Evolutionary conservation across 2,888 invertebrate genomes (phyloP), one percentile per base, ranked within the genome.

Genomic region (Cerceris ruficornis): DNA sequence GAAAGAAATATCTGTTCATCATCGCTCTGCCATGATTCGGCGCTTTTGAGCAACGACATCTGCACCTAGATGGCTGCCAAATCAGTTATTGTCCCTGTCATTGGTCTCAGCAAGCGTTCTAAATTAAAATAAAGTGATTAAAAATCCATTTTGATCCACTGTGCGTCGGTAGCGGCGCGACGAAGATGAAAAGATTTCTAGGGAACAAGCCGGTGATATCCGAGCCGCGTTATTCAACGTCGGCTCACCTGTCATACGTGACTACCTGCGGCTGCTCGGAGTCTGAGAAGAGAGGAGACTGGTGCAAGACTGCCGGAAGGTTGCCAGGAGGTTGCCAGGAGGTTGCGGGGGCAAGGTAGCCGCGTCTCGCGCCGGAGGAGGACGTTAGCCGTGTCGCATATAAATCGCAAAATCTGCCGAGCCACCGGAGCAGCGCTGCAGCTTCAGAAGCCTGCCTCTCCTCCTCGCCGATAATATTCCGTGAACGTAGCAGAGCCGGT

Each of bases 351-450:
- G 28, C 28, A 28, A 28, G 28, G 28, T 28, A 28, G 28, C 28
- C 28, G 28, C 28, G 28, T 28, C 4, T 28, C 28, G 28, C 28
- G 28, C 28, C 28, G 28, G 28, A 28, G 28, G 28, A 28, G 28
- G 67, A 67, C 43, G 50, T 49, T 52, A 42, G 17, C 57, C 64
- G 17, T 62, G n/a, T 75, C 68, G 75, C 75, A 76, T 72, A 76
- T 72, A 76, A 78, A 78, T 78, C 67, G 78, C 71, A 72, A 69
- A 78, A 78, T 75, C 75, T 75, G 62, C 58, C 28, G 41, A 60
- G 17, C 43, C n/a, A 17, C 9, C 8, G 8, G 55, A n/a, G 28
- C 28, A 28, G 28, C 28, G 28, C 28, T 2, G 2, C 28, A 28
- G 28, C 28, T 28, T 4, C 42, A 8, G 6, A 14, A 4, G 15